Percentiles rank a stretch among this genome's conserved stretches.
Evolutionary conservation across 2,888 invertebrate genomes (phyloP).

Genomic region (Rhagonycha fulva): DNA sequence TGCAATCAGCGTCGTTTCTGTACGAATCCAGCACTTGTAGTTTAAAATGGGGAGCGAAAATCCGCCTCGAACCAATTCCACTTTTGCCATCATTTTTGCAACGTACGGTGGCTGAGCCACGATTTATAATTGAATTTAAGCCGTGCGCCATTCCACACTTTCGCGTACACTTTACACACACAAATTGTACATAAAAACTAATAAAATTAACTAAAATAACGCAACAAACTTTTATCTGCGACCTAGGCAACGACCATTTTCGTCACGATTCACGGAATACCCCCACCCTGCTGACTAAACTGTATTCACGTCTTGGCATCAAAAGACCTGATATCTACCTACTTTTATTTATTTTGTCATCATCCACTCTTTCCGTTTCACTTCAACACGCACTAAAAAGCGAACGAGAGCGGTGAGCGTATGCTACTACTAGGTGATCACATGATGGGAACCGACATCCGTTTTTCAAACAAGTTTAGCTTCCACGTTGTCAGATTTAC

Average conservation of each 20-base stretch:
- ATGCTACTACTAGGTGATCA: conserved; percentile 54
- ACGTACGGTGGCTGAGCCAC: conserved; percentile 51
- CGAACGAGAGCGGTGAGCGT: conserved; percentile 48
- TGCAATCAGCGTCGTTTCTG: conserved; percentile 82
- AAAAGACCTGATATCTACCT: conserved; percentile 62
- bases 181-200: conserved; percentile 39
- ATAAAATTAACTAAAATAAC: conserved; percentile 48
- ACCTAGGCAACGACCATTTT: conserved; percentile 62
- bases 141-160: conserved; percentile 62
- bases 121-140: conserved; percentile 59
- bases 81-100: conserved; percentile 55
- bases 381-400: background rate
- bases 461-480: conserved; percentile 74
- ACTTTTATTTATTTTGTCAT: background rate
- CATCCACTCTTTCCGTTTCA: background rate
- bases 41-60: conserved; percentile 88
- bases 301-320: conserved; percentile 70
- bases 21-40: conserved; percentile 88
- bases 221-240: conserved; percentile 53
- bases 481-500: conserved; percentile 60
- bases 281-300: conserved; percentile 59
- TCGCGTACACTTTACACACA: conserved; percentile 17
- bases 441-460: conserved; percentile 64
- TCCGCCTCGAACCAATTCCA: conserved; percentile 79
- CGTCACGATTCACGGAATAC: conserved; percentile 58